Conservation (phyloP, 2,888 invertebrate genomes). For the Troglohyphantes excavatus region DNA sequence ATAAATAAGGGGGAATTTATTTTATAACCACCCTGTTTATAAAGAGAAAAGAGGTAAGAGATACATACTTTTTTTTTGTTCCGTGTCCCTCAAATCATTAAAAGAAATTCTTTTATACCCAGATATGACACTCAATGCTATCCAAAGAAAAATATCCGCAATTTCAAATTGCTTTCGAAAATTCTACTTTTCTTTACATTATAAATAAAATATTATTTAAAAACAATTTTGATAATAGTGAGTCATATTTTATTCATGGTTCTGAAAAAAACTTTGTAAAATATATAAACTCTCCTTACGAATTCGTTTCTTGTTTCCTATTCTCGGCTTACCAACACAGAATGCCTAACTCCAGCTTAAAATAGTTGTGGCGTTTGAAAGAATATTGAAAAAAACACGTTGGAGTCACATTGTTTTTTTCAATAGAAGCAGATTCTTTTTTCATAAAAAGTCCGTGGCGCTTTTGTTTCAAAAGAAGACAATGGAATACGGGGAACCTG, state of each 20-base stretch:
- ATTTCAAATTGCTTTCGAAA: too few relatives aligned
- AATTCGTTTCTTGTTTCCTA: background rate
- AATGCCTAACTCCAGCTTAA: slow-evolving; percentile 4
- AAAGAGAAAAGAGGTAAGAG: too few relatives aligned
- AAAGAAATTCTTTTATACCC: too few relatives aligned
- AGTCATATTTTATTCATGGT: background rate
- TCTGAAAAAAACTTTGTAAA: background rate
- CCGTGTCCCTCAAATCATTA: too few relatives aligned
- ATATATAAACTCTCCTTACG: background rate
- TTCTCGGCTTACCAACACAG: background rate
- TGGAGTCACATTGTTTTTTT: slow-evolving; percentile 36
- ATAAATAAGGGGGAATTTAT: too few relatives aligned
- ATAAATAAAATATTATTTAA: background rate
- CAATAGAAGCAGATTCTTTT: slow-evolving; percentile 2
- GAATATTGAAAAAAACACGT: background rate
- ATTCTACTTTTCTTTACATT: background rate
- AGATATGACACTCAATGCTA: too few relatives aligned
- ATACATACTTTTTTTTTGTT: too few relatives aligned
- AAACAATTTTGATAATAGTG: background rate
- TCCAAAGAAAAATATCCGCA: too few relatives aligned
- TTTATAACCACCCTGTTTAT: too few relatives aligned
- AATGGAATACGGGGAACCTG: slow-evolving; percentile 14
- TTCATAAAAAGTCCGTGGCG: background rate
- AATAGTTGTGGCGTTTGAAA: slow-evolving; percentile 7
- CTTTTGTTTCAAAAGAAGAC: slow-evolving; percentile 29